Percentiles rank a stretch among this genome's conserved stretches.
Evolutionary conservation across 2,113 vertebrate species (phyloP).

Genomic region (Pachycephala philippinensis): DNA sequence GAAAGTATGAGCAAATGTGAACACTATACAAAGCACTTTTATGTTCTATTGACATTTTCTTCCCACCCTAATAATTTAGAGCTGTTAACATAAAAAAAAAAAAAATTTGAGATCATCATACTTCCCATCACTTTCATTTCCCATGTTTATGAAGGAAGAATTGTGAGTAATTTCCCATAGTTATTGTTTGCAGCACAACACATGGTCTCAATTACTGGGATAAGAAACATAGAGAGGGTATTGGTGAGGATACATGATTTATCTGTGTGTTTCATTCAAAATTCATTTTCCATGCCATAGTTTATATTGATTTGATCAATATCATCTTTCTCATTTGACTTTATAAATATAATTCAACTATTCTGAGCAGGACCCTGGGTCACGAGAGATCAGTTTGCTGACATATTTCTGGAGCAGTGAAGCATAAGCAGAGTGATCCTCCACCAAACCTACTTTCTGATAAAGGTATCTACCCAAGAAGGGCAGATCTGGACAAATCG

Average conservation of each 20-base stretch:
- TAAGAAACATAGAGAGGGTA: constrained; percentile 49
- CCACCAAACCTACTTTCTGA: not conserved
- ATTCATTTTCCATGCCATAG: constrained; percentile 9
- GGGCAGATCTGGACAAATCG: not conserved
- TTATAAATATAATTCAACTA: not conserved
- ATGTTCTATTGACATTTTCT: constrained; percentile 68
- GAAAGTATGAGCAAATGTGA: constrained; percentile 65
- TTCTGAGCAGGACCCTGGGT: not conserved
- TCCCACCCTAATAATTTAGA: constrained; percentile 70
- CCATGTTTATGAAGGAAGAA: constrained; percentile 48
- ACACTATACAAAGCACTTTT: constrained; percentile 67
- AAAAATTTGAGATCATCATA: constrained; percentile 45
- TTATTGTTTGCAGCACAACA: constrained; percentile 62
- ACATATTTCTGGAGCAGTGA: not conserved
- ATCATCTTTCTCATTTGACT: not conserved
- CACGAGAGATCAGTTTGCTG: not conserved
- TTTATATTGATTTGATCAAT: constrained; percentile 15
- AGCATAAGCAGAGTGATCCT: not conserved
- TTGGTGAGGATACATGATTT: constrained; percentile 53
- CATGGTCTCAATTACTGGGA: constrained; percentile 67
- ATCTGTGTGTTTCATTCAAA: constrained; percentile 46
- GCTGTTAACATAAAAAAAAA: constrained; percentile 57
- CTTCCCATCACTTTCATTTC: constrained; percentile 65
- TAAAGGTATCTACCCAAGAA: not conserved
- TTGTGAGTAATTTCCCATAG: constrained; percentile 66